Base-by-base conservation (phyloP, 1,140 invertebrate genomes). In the Cotesia typhae region DNA sequence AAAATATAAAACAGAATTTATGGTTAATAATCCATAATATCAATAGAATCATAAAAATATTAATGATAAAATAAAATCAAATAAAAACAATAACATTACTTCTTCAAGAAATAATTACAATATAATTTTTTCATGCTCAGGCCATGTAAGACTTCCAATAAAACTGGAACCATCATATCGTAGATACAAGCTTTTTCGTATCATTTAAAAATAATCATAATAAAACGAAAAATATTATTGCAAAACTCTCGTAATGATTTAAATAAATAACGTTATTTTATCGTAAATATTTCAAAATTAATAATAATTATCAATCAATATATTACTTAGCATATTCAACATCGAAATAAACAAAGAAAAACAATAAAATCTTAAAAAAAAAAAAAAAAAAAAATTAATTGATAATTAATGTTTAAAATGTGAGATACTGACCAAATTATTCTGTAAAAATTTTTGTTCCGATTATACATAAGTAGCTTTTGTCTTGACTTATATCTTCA, bases 151-250 rank as follows among this genome's bases (percentile, higher is more conserved):
- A 78, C 71, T 86, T 86, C 84, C 83, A 86, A 81, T 86, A 86
- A 86, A 86, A 86, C 84, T 86, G 85, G 85, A 86, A 85, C 81
- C 73, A 78, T 81, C 77, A 82, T 81, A 77, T 81, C 75, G 47
- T 60, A 68, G 71, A 59, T 75, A 65, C 69, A 72, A 77, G 76
- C 78, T 82, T 71, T 78, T 79, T 73, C 77, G 76, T 79, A 75
- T 81, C 82, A 70, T 67, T 82, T 79, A 66, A 74, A 81, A 28
- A 28, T 28, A 28, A 83, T 83, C 78, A 83, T 76, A 81, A 78
- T 73, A 74, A 81, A 79, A 74, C 72, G 68, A 80, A 80, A 80
- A 80, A 79, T 65, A 73, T 74, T 79, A 81, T 79, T 80, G 75
- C 77, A 78, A 53, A 76, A 60, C 71, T 47, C 4, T 47, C 4